Evolutionary conservation across 1,140 invertebrate genomes (phyloP), one percentile per base, ranked within the genome.

Genomic region (Drosophila mauritiana): DNA sequence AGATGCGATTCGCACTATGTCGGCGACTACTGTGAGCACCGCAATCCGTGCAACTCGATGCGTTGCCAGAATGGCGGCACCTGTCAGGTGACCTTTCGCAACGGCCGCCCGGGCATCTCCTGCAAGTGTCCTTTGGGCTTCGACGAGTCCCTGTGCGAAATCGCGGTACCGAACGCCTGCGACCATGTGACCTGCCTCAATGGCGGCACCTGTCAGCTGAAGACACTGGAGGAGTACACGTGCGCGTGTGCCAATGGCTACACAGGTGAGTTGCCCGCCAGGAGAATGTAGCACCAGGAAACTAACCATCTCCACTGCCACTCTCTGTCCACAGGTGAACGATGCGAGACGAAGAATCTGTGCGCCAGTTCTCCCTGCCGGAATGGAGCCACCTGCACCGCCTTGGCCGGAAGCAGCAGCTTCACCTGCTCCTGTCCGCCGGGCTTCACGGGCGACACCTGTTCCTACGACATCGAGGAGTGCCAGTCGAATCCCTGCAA

Each of bases 51-150:
- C 92, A 95, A 97, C 85, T 97, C 96, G 49, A 97, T 96, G 5
- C 95, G 97, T 45, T 98, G 97, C 93, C 97, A 98, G 92, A 99
- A 99, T 92, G 97, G 97, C 5, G 98, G 98, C 49, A 96, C 96
- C 2, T 99, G 98, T 92, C 93, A 96, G 61, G 97, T 98, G 20
- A 85, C 80, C 64, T 91, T 91, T 80, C 93, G 95, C 51, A 94
- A 95, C 56, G 95, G 95, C 12, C 93, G 93, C 25, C 96, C 97
- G 0, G 95, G 95, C 13, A 98, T 98, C 93, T 94, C 94, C 58
- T 99, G 98, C 93, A 93, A 94, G 59, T 98, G 98, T 93, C 96
- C 97, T 2, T 93, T 98, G 58, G 98, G 98, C 15, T 99, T 96
- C 93, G 96, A 96, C 55, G 98, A 98, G 10, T 97, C 96, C 1